phyloP scores from a whole-genome alignment of 2,113 vertebrate genomes.

The Lophius piscatorius region DNA sequence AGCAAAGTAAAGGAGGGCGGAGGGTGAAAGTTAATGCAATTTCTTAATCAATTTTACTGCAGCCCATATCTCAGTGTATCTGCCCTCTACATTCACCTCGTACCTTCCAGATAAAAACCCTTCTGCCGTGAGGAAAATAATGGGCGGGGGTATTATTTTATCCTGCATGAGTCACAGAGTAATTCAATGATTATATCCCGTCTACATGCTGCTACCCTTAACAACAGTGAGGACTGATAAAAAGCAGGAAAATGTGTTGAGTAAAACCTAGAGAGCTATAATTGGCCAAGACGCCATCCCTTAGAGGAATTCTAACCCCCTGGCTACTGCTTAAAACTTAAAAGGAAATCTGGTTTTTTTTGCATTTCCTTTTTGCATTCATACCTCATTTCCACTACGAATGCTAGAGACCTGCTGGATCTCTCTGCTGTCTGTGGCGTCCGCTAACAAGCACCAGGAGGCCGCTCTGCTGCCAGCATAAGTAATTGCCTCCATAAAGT shows the following conservation, averaged over 20 bases:
- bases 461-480: constrained; percentile 36
- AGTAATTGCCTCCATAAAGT: constrained; percentile 53
- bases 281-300: background rate
- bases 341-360: background rate
- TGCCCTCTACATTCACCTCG: constrained; percentile 43
- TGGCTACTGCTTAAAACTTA: background rate
- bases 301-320: background rate
- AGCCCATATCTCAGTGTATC: constrained; percentile 55
- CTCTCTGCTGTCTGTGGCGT: constrained; percentile 11
- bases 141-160: background rate
- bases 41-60: constrained; percentile 67
- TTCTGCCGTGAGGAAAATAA: constrained; percentile 5
- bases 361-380: background rate
- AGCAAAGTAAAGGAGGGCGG: constrained; percentile 18
- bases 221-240: background rate
- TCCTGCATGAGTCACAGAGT: constrained; percentile 34
- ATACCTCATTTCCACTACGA: constrained; percentile 1
- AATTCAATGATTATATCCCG: constrained; percentile 43
- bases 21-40: constrained; percentile 74
- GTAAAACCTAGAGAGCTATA: background rate
- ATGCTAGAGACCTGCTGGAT: constrained; percentile 10
- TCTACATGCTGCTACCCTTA: constrained; percentile 9
- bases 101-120: constrained; percentile 46
- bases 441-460: constrained; percentile 49
- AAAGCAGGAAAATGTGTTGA: background rate